Conservation (phyloP, 2,113 vertebrate genomes). For the Seriola rivoliana region DNA sequence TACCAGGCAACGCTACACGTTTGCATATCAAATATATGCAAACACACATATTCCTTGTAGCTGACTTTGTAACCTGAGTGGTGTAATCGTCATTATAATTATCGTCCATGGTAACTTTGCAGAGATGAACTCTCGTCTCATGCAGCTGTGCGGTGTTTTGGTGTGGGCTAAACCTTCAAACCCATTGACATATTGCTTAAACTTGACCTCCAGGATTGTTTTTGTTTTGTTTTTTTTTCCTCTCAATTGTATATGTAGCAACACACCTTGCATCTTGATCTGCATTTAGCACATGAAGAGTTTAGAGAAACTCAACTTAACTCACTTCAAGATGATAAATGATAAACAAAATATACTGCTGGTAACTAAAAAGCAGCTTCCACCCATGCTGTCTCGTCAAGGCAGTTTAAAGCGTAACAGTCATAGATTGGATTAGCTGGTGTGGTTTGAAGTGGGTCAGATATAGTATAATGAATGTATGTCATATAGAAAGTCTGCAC, state of each 20-base stretch:
- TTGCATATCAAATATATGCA: not conserved
- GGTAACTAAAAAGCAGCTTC: slow-evolving; percentile 1
- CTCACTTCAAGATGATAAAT: too few species aligned
- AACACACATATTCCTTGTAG: not conserved
- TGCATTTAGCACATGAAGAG: not conserved
- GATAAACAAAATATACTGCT: slow-evolving; percentile 3
- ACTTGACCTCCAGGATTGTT: not conserved
- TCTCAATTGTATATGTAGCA: too few species aligned
- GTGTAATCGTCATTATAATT: not conserved
- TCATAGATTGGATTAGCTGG: slow-evolving; percentile 28
- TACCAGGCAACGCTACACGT: not conserved
- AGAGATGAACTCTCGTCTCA: not conserved
- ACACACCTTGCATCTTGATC: not conserved
- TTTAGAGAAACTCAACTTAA: not conserved
- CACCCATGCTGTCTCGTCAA: not conserved
- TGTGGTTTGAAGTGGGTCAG: slow-evolving; percentile 42
- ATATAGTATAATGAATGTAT: slow-evolving; percentile 25
- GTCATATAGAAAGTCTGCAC: slow-evolving; percentile 2
- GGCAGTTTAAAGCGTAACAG: not conserved
- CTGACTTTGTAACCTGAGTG: not conserved
- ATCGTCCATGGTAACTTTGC: not conserved
- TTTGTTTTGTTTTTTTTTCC: too few species aligned
- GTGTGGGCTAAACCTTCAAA: not conserved
- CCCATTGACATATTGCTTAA: not conserved
- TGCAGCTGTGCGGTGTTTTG: not conserved